A percentile compares a stretch with the other conserved stretches of the same genome.
phyloP scores from a whole-genome alignment of 2,797 vertebrate genomes.

The Diplodus sargus region DNA sequence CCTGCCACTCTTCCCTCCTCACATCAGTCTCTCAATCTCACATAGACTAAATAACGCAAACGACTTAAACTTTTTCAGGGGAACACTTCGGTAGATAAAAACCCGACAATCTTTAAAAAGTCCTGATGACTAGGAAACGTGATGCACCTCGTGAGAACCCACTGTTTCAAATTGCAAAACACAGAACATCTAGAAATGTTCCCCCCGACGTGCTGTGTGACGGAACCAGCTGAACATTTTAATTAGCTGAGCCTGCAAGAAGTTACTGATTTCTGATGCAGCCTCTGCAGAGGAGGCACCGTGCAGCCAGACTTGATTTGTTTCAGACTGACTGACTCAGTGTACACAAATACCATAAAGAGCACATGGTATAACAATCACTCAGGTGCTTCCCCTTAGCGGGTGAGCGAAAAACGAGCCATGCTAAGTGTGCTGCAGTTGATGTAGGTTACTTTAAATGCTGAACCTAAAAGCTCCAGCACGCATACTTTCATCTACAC shows the following conservation, averaged over 20 bases:
- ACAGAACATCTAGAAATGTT: conserved; percentile 22
- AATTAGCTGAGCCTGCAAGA: conserved; percentile 19
- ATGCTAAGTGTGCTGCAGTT: conserved; percentile 5
- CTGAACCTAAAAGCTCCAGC: conserved; percentile 16
- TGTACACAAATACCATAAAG: conserved; percentile 53
- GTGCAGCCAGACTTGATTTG: conserved; percentile 33
- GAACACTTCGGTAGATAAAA: background rate
- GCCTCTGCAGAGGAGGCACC: background rate
- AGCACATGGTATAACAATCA: conserved; percentile 47
- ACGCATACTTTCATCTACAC: background rate
- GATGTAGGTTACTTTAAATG: conserved; percentile 9
- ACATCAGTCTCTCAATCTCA: conserved; percentile 44
- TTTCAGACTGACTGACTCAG: conserved; percentile 64
- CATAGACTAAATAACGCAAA: conserved; percentile 30
- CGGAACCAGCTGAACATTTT: conserved; percentile 22
- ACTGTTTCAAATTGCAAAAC: conserved; percentile 15
- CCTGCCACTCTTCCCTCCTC: conserved; percentile 69
- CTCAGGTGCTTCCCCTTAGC: conserved; percentile 62
- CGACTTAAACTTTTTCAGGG: conserved; percentile 17
- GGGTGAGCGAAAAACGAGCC: conserved; percentile 17
- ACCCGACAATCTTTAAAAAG: background rate
- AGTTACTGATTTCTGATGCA: conserved; percentile 6
- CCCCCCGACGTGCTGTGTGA: background rate
- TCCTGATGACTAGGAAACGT: background rate
- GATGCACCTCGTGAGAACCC: background rate